Conservation (phyloP, 2,888 invertebrate genomes). For the Nysson spinosus region DNA sequence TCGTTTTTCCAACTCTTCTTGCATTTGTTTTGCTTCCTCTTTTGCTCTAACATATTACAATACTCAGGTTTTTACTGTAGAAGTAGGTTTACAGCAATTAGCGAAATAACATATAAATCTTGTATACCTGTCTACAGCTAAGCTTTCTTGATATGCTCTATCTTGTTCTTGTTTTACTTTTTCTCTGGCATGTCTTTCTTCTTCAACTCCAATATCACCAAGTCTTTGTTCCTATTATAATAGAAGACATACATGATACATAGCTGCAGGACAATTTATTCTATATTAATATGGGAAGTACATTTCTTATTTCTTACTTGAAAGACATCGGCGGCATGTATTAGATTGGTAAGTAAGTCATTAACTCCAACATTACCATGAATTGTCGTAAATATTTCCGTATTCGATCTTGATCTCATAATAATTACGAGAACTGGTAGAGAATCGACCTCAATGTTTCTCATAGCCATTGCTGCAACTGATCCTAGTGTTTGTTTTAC, state of each 20-base stretch:
- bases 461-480: slow-evolving; percentile 89
- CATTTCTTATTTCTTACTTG: too few relatives aligned
- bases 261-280: background rate
- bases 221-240: slow-evolving; percentile 83
- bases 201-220: slow-evolving; percentile 88
- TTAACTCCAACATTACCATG: slow-evolving; percentile 94
- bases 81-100: background rate
- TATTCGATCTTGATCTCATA: slow-evolving; percentile 91
- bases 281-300: slow-evolving; percentile 29
- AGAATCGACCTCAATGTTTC: slow-evolving; percentile 91
- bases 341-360: slow-evolving; percentile 90
- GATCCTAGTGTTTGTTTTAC: slow-evolving; percentile 88
- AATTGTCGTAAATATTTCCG: slow-evolving; percentile 93
- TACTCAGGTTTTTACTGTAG: slow-evolving; percentile 3
- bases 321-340: slow-evolving; percentile 92
- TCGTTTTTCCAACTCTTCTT: slow-evolving; percentile 86
- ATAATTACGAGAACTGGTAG: slow-evolving; percentile 93
- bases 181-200: slow-evolving; percentile 93
- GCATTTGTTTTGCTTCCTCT: slow-evolving; percentile 89
- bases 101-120: background rate
- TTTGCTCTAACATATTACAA: slow-evolving; percentile 82
- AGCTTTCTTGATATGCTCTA: slow-evolving; percentile 92
- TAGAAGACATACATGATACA: slow-evolving; percentile 71
- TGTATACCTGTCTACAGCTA: slow-evolving; percentile 89
- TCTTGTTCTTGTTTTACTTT: slow-evolving; percentile 95